phyloP scores from a whole-genome alignment of 2,113 vertebrate genomes.

The Muntiacus muntjak region DNA sequence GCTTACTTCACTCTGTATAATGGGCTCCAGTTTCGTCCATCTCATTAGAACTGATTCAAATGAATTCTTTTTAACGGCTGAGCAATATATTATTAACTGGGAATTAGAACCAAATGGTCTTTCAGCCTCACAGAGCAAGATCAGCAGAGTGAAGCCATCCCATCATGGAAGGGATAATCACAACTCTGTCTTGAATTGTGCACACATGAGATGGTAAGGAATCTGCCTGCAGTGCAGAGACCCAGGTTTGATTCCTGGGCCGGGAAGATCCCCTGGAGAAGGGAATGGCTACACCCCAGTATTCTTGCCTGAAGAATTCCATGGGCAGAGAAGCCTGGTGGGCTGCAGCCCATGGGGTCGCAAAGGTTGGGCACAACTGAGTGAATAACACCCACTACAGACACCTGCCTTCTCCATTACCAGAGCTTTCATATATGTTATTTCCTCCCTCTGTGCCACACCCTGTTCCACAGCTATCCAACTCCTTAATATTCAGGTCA shows the following conservation, averaged over 20 bases:
- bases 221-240: background rate
- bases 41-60: too few relatives aligned
- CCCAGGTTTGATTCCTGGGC: background rate
- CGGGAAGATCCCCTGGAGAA: background rate
- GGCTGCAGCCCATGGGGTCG: background rate
- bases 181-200: background rate
- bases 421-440: background rate
- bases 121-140: background rate
- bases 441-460: background rate
- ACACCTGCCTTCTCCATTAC: too few relatives aligned
- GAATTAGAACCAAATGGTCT: background rate
- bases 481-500: background rate
- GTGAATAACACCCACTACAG: background rate
- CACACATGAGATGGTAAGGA: background rate
- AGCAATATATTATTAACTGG: background rate
- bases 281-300: background rate
- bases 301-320: background rate
- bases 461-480: accelerated
- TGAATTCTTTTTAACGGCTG: too few relatives aligned
- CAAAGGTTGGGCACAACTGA: background rate
- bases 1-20: too few relatives aligned
- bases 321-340: background rate
- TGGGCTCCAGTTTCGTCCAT: too few relatives aligned
- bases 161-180: too few relatives aligned
- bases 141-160: background rate